Evolutionary conservation across 2,888 invertebrate species (phyloP).

Genomic region (Eilema caniola): DNA sequence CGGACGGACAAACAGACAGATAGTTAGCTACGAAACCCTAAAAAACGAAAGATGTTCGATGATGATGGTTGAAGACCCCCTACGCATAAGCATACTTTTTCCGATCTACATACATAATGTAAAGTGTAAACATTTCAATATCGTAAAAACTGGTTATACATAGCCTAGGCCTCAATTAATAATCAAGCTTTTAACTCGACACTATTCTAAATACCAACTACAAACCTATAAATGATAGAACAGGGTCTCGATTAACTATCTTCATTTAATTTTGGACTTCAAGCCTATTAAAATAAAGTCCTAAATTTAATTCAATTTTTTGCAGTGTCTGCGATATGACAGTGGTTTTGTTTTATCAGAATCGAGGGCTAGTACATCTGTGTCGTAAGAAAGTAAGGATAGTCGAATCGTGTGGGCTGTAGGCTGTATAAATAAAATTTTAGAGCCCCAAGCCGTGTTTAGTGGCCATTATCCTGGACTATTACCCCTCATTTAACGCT

Average conservation of each 20-base stretch:
- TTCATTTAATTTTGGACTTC: too few relatives aligned
- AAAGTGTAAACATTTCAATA: background rate
- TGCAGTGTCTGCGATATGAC: too few relatives aligned
- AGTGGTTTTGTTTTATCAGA: too few relatives aligned
- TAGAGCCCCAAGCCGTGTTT: slow-evolving; percentile 55
- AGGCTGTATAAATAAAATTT: slow-evolving; percentile 59
- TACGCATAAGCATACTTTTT: background rate
- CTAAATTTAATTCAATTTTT: too few relatives aligned
- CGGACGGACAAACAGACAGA: too few relatives aligned
- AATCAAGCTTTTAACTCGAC: slow-evolving; percentile 10
- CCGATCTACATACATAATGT: background rate
- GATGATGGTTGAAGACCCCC: too few relatives aligned
- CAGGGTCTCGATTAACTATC: too few relatives aligned
- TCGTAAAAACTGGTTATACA: background rate
- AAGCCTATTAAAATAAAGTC: too few relatives aligned
- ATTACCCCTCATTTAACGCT: slow-evolving; percentile 58
- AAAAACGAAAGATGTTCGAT: too few relatives aligned
- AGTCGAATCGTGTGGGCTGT: slow-evolving; percentile 52
- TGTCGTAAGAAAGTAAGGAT: slow-evolving; percentile 45
- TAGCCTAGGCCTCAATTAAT: background rate
- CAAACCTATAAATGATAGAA: slow-evolving; percentile 24
- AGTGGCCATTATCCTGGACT: slow-evolving; percentile 55
- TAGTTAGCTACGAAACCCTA: too few relatives aligned
- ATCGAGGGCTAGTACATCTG: too few relatives aligned
- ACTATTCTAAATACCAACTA: slow-evolving; percentile 14